These are phyloP conservation scores for Phenganax marumi DNA, from an alignment of 92 coral and sea anemone genomes.

Conservation along the genomic window DNA sequence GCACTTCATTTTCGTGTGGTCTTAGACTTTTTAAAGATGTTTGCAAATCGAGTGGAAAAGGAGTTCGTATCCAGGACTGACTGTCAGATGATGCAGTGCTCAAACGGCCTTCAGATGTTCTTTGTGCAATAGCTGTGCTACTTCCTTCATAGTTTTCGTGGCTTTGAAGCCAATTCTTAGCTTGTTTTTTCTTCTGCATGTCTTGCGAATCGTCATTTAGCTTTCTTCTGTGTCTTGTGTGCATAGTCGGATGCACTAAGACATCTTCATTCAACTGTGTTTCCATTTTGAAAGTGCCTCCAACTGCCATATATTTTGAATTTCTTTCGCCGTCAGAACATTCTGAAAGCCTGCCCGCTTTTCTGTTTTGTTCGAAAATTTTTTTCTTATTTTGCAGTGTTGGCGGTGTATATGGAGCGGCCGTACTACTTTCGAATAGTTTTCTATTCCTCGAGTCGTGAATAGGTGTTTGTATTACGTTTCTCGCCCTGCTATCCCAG, in stretches of 20 bases:
- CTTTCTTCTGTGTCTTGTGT: constrained; percentile 27
- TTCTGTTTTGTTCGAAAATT: constrained; percentile 3
- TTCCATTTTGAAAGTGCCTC: neutral
- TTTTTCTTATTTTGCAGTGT: neutral
- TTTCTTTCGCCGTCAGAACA: neutral
- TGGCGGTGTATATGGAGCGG: constrained; percentile 12
- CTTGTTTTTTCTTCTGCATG: constrained; percentile 14
- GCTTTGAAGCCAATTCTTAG: neutral
- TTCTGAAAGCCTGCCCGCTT: neutral
- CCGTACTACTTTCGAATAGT: constrained; percentile 7
- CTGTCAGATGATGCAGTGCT: neutral
- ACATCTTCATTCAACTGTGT: neutral
- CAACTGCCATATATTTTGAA: neutral
- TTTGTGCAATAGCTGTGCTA: neutral
- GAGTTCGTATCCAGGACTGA: neutral
- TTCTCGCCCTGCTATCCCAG: neutral
- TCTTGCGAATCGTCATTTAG: constrained; percentile 18
- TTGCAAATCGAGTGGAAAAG: neutral
- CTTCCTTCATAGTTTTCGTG: neutral
- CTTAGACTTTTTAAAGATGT: neutral
- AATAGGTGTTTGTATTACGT: constrained; percentile 5
- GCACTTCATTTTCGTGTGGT: constrained; percentile 5
- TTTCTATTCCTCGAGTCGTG: neutral
- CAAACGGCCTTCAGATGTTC: neutral
- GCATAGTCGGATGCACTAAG: constrained; percentile 31